phyloP scores from a whole-genome alignment of 2,888 invertebrate species.

The Cephus pulcher region DNA sequence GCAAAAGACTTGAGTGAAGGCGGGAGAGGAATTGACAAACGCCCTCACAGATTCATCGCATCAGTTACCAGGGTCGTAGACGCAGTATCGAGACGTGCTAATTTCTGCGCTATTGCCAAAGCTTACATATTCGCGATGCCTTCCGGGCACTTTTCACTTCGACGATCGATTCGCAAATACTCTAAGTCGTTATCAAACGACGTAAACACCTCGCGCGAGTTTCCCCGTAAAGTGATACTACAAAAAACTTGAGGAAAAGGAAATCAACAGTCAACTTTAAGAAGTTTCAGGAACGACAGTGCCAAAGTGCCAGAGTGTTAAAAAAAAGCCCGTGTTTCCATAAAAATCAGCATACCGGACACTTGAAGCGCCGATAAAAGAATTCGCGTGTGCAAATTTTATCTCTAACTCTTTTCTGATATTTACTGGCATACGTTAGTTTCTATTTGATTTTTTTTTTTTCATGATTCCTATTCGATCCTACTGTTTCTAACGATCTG shows the following conservation, averaged over 20 bases:
- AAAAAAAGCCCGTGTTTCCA: background rate
- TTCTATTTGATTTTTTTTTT: background rate
- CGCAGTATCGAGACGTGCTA: slow-evolving; percentile 6
- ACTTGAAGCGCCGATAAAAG: background rate
- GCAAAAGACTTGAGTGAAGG: background rate
- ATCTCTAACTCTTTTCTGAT: background rate
- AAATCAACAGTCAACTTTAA: background rate
- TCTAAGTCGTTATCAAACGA: slow-evolving; percentile 8
- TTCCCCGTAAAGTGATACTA: background rate
- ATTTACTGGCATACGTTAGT: background rate
- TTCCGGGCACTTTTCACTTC: background rate
- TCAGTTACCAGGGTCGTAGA: no score
- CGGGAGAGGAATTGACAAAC: background rate
- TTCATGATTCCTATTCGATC: slow-evolving; percentile 3
- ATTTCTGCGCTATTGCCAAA: slow-evolving; percentile 6
- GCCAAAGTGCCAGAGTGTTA: background rate
- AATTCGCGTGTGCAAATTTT: background rate
- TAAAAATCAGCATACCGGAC: background rate
- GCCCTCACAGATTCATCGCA: background rate
- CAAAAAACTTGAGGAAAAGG: background rate
- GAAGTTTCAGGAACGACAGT: background rate
- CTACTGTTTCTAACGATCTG: slow-evolving; percentile 22
- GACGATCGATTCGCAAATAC: slow-evolving; percentile 12
- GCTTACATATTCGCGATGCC: slow-evolving; percentile 15
- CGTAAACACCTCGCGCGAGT: background rate